These are phyloP conservation scores for Plodia interpunctella DNA, from an alignment of 1,140 invertebrate genomes.

Conservation along the genomic window DNA sequence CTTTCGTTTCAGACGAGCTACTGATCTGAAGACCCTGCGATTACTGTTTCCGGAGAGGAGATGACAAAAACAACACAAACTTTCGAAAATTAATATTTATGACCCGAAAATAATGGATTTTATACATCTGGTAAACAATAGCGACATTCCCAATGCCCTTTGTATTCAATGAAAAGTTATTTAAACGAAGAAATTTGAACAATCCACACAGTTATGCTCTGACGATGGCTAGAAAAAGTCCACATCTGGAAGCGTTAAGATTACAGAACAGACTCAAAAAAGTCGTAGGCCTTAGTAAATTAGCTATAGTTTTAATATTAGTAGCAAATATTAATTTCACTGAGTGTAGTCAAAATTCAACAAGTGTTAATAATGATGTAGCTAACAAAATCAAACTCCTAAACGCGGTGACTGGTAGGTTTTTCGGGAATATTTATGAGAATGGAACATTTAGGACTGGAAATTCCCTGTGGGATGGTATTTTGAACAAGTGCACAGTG, in stretches of 20 bases:
- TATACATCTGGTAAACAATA: constrained; percentile 21
- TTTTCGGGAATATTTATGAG: constrained; percentile 50
- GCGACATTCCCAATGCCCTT: constrained; percentile 19
- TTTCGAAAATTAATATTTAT: constrained; percentile 19
- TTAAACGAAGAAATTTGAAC: constrained; percentile 28
- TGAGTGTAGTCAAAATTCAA: constrained; percentile 40
- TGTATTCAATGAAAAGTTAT: constrained; percentile 23
- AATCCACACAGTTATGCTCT: constrained; percentile 46
- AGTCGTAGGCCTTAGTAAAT: constrained; percentile 19
- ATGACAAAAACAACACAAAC: constrained; percentile 8
- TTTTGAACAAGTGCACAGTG: constrained; percentile 82
- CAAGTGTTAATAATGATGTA: constrained; percentile 41
- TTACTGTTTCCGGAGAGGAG: neutral
- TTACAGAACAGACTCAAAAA: constrained; percentile 6
- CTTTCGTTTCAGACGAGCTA: constrained; percentile 11
- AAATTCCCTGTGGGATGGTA: constrained; percentile 83
- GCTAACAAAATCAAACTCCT: constrained; percentile 49
- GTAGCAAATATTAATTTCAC: constrained; percentile 28
- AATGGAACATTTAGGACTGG: constrained; percentile 77
- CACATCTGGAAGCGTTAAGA: neutral
- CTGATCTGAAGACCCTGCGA: neutral
- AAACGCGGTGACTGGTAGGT: constrained; percentile 50
- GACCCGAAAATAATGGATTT: constrained; percentile 43
- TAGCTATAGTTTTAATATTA: constrained; percentile 34
- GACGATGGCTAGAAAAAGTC: constrained; percentile 42